phyloP scores from a whole-genome alignment of 2,888 invertebrate genomes.

The Amphipoea lucens region DNA sequence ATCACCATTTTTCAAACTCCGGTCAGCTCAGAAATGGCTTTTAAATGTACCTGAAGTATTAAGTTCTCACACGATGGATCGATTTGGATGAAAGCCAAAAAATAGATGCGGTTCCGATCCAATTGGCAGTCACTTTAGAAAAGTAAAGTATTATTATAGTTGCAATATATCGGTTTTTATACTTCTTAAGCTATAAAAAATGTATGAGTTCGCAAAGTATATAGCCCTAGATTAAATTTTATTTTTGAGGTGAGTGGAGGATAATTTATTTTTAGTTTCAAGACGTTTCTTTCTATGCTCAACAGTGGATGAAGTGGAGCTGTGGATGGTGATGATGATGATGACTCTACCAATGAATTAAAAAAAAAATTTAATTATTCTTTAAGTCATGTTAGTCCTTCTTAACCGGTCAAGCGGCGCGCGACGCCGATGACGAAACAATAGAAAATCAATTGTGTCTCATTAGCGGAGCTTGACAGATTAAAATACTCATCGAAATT shows the following conservation, averaged over 20 bases:
- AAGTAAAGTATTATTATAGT: constrained; percentile 28
- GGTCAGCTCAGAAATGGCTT: constrained; percentile 37
- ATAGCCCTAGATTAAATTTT: neutral
- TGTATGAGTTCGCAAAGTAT: neutral
- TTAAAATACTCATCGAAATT: no score
- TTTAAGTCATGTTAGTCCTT: no score
- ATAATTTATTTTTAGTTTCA: neutral
- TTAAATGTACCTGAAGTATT: constrained; percentile 53
- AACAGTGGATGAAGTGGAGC: no score
- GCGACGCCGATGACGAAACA: no score
- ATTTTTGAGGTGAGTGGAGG: neutral
- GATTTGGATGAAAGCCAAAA: constrained; percentile 65
- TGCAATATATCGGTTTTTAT: neutral
- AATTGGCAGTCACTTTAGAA: constrained; percentile 55
- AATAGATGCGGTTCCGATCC: constrained; percentile 37
- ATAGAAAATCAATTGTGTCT: no score
- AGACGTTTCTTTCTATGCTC: no score
- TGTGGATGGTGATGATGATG: no score
- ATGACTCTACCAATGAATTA: no score
- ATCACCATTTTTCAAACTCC: constrained; percentile 26
- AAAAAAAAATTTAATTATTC: no score
- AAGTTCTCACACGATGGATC: constrained; percentile 46
- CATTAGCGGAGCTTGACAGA: no score
- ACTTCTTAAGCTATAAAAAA: neutral
- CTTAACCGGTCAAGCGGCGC: no score